Conservation (phyloP, 1,140 invertebrate species). For the Drosophila arizonae region DNA sequence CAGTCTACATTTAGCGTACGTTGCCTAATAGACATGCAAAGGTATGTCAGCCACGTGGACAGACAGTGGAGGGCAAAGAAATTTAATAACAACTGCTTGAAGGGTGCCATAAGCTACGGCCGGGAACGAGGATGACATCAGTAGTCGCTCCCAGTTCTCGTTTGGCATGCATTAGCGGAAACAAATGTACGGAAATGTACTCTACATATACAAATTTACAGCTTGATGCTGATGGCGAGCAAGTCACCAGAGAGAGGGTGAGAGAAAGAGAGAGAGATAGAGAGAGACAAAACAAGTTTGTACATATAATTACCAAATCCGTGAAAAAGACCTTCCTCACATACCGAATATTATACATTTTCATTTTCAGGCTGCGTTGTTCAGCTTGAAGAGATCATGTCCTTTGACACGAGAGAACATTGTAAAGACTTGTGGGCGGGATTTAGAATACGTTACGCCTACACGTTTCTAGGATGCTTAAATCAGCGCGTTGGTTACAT, state of each 20-base stretch:
- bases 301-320: too few species aligned
- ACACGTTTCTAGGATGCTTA: constrained; percentile 10
- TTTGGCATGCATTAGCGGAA: constrained; percentile 11
- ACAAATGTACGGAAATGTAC: neutral
- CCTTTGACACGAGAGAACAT: too few species aligned
- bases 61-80: constrained; percentile 7
- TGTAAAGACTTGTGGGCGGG: neutral
- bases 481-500: constrained; percentile 23
- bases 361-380: neutral
- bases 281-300: too few species aligned
- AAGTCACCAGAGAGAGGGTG: too few species aligned
- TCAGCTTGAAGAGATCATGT: neutral
- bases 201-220: neutral
- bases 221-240: constrained; percentile 17
- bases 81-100: constrained; percentile 6
- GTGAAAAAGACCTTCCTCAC: too few species aligned
- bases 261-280: too few species aligned
- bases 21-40: constrained; percentile 33
- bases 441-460: neutral
- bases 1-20: constrained; percentile 7
- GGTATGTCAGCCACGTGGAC: constrained; percentile 17
- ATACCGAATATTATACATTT: neutral
- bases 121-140: constrained; percentile 30
- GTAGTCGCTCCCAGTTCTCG: constrained; percentile 10
- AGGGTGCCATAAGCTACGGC: constrained; percentile 4